A percentile compares a stretch with the other conserved stretches of the same genome.
These are phyloP conservation scores for Erebia ligea DNA, from an alignment of 2,888 invertebrate genomes.

Conservation along the genomic window DNA sequence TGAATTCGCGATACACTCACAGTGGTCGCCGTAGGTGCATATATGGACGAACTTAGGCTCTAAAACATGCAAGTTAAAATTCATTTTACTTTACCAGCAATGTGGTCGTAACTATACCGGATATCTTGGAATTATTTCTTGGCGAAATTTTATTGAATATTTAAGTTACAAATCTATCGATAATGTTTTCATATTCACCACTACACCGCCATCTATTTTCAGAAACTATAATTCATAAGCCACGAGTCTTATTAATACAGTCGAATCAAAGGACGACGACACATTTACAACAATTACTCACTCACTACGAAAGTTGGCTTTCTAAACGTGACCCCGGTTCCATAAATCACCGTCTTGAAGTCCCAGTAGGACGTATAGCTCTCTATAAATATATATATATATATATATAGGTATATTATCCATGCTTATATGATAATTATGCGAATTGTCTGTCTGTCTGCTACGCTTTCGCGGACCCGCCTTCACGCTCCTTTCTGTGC, in stretches of 20 bases:
- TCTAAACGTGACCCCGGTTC: conserved; percentile 14
- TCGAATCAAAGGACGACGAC: conserved; percentile 68
- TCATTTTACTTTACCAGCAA: no score
- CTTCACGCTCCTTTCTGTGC: no score
- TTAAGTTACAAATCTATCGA: background rate
- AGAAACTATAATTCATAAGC: conserved; percentile 55
- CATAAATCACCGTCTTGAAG: conserved; percentile 8
- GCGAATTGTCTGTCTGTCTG: no score
- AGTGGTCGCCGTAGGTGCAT: no score
- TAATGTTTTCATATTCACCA: conserved; percentile 4
- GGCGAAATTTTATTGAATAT: background rate
- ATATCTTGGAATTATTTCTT: no score
- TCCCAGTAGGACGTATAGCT: background rate
- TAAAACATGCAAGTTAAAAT: no score
- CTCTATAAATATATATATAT: no score
- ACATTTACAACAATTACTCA: conserved; percentile 67
- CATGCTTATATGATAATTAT: background rate
- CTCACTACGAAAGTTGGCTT: conserved; percentile 45
- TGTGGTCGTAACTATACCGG: no score
- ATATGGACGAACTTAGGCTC: no score
- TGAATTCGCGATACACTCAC: no score
- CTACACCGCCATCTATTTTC: conserved; percentile 49
- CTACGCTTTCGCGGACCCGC: background rate
- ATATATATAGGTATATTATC: no score
- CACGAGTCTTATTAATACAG: conserved; percentile 59